Evolutionary conservation across 1,140 invertebrate genomes (phyloP).

Genomic region (Drosophila parabipectinata): DNA sequence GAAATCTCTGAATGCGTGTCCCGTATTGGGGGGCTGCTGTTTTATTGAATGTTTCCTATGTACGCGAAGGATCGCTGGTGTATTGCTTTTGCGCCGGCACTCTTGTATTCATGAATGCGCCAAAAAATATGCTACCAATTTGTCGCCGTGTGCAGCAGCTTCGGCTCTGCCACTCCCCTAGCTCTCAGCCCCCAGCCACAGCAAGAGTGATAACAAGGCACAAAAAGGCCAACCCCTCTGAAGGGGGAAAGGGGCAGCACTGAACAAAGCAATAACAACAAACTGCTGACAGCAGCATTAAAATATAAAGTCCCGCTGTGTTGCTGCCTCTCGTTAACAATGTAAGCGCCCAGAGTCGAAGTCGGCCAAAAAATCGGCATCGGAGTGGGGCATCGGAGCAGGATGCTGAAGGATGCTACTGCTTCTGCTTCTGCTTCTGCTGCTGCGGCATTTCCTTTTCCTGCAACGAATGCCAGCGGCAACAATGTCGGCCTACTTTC

Average conservation of each 20-base stretch:
- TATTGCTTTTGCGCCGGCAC: constrained; percentile 47
- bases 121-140: constrained; percentile 82
- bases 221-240: constrained; percentile 1
- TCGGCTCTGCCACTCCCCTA: not conserved
- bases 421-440: constrained; percentile 37
- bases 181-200: not conserved
- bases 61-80: constrained; percentile 45
- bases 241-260: constrained; percentile 7
- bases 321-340: constrained; percentile 73
- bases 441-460: constrained; percentile 79
- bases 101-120: constrained; percentile 75
- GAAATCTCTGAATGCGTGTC: constrained; percentile 43
- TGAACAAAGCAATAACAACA: constrained; percentile 78
- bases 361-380: constrained; percentile 54
- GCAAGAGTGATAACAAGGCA: constrained; percentile 41
- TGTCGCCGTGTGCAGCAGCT: constrained; percentile 67
- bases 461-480: constrained; percentile 74
- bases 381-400: constrained; percentile 5
- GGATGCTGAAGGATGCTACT: constrained; percentile 25
- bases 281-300: constrained; percentile 80
- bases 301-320: constrained; percentile 77
- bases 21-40: constrained; percentile 46
- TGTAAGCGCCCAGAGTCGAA: constrained; percentile 74
- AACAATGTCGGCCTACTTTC: constrained; percentile 82
- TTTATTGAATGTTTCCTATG: constrained; percentile 81